Base-by-base conservation (phyloP, 2,113 vertebrate species). In the Thunnus maccoyii region DNA sequence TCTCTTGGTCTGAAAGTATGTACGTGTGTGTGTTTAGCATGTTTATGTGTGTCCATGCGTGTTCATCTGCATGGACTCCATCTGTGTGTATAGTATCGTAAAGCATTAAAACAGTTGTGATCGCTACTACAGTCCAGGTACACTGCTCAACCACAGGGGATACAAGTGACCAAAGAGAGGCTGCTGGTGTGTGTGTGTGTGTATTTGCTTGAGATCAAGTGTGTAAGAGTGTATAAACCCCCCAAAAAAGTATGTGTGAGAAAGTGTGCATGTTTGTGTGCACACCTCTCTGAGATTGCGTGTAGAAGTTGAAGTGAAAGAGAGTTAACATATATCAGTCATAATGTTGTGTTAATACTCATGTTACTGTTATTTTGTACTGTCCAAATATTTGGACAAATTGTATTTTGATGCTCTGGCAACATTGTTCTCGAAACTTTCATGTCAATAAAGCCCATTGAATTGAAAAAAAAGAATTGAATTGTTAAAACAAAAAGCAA, bases 31-130 rank as follows among this genome's bases (percentile, higher is more conserved):
- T 61, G n/a, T 57, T 54, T 12, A 20, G 5, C 12, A 2, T 48
- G 10, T 44, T 1, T 72, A 62, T 70, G 46, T 62, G 2, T 60
- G 14, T 44, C 11, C 46, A 8, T 22, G 9, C 46, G 25, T 5
- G 17, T 47, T 56, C 70, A 13, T 41, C 63, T 76, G 72, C 86
- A 3, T 88, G 76, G 36, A 9, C 36, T 41, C 6, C 36, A 41
- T 41, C 36, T 22, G 22, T 20, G n/a, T 16, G 20, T 16, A n/a
- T 5, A 52, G 17, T 66, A 64, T 57, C 11, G 22, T 27, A 18
- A 69, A 51, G 36, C 69, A 52, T 70, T 70, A 58, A 86, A 87
- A 64, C 27, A 36, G 51, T 55, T 78, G 41, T 18, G 56, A 60
- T 32, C 14, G 10, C 54, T 73, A 30, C 56, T 58, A 60, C 44